phyloP scores from a whole-genome alignment of 2,888 invertebrate genomes.

The Acheta domesticus region DNA sequence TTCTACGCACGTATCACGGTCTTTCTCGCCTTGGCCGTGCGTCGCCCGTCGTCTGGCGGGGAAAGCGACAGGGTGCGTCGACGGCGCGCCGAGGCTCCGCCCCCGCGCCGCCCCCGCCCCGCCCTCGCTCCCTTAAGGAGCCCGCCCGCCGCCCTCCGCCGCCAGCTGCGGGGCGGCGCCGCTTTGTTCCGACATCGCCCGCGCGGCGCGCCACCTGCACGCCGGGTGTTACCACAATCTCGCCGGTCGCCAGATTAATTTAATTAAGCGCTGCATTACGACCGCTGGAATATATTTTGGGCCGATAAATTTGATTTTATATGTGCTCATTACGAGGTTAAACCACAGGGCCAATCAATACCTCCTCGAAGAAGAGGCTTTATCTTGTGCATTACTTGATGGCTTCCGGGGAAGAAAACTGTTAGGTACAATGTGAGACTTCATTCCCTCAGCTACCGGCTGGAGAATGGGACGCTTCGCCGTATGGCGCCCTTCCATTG shows the following conservation, averaged over 20 bases:
- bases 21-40: background rate
- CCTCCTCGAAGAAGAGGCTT: background rate
- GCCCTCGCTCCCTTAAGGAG: background rate
- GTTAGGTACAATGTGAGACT: background rate
- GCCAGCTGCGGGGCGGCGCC: background rate
- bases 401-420: background rate
- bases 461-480: no score
- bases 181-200: background rate
- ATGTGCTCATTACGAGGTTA: background rate
- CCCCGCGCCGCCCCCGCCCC: background rate
- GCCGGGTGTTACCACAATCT: background rate
- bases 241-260: constrained; percentile 5
- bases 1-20: no score
- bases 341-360: constrained; percentile 4
- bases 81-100: background rate
- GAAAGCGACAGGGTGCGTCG: background rate
- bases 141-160: background rate
- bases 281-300: background rate
- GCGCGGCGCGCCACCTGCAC: background rate
- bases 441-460: no score
- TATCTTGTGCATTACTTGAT: background rate
- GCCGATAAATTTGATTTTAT: background rate
- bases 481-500: no score
- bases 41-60: background rate
- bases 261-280: background rate